Evolutionary conservation across 2,113 vertebrate genomes (phyloP).

Genomic region (Sitta europaea): DNA sequence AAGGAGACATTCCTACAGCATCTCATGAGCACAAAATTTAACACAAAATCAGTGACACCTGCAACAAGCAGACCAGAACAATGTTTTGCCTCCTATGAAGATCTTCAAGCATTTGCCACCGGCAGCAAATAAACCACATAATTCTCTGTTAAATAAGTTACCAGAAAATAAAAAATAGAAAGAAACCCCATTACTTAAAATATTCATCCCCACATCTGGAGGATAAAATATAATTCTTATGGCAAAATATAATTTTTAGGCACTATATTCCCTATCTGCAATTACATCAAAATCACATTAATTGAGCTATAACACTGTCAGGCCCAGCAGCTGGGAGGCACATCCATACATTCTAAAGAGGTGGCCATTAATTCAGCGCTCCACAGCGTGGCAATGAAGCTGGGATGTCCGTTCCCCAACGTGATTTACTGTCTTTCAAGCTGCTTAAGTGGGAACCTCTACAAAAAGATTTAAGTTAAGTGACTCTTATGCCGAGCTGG

Average conservation of each 20-base stretch:
- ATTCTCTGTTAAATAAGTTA: slow-evolving; percentile 16
- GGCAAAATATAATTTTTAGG: slow-evolving; percentile 78
- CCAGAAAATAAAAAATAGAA: slow-evolving; percentile 61
- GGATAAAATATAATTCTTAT: slow-evolving; percentile 72
- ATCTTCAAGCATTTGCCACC: neutral
- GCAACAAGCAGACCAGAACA: neutral
- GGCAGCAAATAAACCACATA: neutral
- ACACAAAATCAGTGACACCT: neutral
- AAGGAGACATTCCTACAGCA: neutral
- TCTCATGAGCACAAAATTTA: neutral
- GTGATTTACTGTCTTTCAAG: slow-evolving; percentile 86
- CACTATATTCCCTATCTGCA: slow-evolving; percentile 73
- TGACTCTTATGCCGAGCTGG: slow-evolving; percentile 80
- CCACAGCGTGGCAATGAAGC: slow-evolving; percentile 72
- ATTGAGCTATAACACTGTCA: slow-evolving; percentile 85
- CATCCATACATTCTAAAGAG: slow-evolving; percentile 81
- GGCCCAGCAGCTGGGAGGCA: slow-evolving; percentile 76
- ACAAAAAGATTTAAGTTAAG: slow-evolving; percentile 90
- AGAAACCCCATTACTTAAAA: slow-evolving; percentile 46
- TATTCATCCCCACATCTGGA: slow-evolving; percentile 66
- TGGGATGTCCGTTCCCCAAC: slow-evolving; percentile 75
- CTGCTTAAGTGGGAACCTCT: slow-evolving; percentile 85
- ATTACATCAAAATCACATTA: slow-evolving; percentile 85
- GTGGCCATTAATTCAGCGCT: slow-evolving; percentile 78
- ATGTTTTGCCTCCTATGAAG: neutral